Evolutionary conservation across 1,140 invertebrate species (phyloP).

Genomic region (Drusus annulatus): DNA sequence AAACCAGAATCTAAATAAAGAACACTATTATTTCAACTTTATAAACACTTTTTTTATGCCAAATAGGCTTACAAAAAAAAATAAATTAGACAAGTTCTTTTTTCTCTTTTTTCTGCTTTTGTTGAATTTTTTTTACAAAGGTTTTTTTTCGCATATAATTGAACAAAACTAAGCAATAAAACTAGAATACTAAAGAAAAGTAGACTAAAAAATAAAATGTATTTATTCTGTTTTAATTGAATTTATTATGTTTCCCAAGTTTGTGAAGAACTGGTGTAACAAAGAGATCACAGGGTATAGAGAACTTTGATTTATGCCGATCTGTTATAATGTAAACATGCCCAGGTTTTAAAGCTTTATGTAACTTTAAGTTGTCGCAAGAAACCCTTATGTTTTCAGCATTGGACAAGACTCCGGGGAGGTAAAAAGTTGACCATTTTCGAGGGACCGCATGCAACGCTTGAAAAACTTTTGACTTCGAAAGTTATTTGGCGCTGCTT

Average conservation of each 20-base stretch:
- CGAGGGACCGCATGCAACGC: background rate
- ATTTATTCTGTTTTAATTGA: background rate
- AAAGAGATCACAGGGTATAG: conserved; percentile 15
- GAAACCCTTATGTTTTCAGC: too few relatives aligned
- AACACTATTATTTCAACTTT: too few relatives aligned
- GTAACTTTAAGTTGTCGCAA: conserved; percentile 18
- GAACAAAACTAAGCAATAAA: too few relatives aligned
- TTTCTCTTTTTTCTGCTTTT: too few relatives aligned
- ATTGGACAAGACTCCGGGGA: too few relatives aligned
- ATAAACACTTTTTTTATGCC: too few relatives aligned
- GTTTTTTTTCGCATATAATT: too few relatives aligned
- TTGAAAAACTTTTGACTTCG: conserved; percentile 14
- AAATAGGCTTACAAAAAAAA: too few relatives aligned
- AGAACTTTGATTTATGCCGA: conserved; percentile 20
- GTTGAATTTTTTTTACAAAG: too few relatives aligned
- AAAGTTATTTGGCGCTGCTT: conserved; percentile 1
- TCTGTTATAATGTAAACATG: conserved; percentile 25
- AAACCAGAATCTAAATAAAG: too few relatives aligned
- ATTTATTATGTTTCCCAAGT: background rate
- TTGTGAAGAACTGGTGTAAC: background rate
- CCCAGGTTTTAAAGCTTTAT: background rate
- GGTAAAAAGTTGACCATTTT: conserved; percentile 24
- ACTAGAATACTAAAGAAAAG: background rate
- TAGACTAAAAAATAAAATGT: background rate
- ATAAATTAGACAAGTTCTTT: too few relatives aligned